These are phyloP conservation scores for Notodonta ziczac DNA, from an alignment of 2,888 invertebrate species.

Conservation along the genomic window DNA sequence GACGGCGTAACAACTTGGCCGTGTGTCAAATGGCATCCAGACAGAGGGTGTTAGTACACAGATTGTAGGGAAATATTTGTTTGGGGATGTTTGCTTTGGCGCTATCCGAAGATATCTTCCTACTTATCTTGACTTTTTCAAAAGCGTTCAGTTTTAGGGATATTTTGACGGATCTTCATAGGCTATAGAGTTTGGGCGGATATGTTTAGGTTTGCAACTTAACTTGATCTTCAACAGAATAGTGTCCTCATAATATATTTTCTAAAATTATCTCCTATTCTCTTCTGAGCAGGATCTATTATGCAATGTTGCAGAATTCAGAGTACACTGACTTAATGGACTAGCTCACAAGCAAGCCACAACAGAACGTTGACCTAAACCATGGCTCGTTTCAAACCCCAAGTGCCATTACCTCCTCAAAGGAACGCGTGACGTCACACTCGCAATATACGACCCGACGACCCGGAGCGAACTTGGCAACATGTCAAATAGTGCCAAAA, in stretches of 20 bases:
- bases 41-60: neutral
- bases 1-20: neutral
- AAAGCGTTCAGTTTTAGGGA: no score
- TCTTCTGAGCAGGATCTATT: neutral
- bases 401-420: conserved; percentile 4
- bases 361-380: conserved; percentile 4
- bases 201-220: no score
- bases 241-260: no score
- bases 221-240: no score
- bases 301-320: neutral
- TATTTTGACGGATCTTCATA: no score
- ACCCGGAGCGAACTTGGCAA: conserved; percentile 7
- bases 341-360: neutral
- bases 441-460: conserved; percentile 2
- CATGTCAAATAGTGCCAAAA: neutral
- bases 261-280: neutral
- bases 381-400: conserved; percentile 1
- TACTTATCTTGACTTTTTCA: no score
- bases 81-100: neutral
- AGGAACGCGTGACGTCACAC: conserved; percentile 5
- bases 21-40: conserved; percentile 1
- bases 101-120: no score
- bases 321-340: neutral
- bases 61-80: neutral
- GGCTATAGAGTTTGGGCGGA: no score